These are phyloP conservation scores for Hyalella azteca DNA, from an alignment of 2,888 invertebrate genomes.

Conservation along the genomic window DNA sequence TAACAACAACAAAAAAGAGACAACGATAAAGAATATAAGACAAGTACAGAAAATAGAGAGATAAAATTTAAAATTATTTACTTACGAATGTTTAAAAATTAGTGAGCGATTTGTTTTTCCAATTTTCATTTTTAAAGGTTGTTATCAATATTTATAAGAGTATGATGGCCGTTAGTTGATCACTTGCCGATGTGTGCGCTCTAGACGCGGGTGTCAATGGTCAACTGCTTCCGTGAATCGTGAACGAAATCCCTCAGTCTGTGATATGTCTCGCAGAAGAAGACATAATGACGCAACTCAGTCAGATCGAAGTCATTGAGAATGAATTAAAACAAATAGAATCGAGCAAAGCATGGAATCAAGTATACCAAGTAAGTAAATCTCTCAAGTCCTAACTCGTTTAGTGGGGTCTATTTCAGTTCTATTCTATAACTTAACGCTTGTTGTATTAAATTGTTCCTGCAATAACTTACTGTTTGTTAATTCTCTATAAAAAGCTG, in stretches of 20 bases:
- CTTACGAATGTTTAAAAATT: not conserved
- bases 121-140: not conserved
- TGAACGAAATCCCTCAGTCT: not conserved
- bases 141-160: not conserved
- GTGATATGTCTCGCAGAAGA: conserved; percentile 34
- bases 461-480: not conserved
- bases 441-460: not conserved
- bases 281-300: conserved; percentile 48
- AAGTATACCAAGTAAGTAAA: conserved; percentile 54
- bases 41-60: not conserved
- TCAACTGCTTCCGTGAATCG: conserved; percentile 17
- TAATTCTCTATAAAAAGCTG: too few species aligned
- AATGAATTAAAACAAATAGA: conserved; percentile 55
- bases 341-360: conserved; percentile 49
- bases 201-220: conserved; percentile 14
- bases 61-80: not conserved
- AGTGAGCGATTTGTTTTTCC: not conserved
- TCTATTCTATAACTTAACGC: not conserved
- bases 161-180: not conserved
- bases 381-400: too few species aligned
- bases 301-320: conserved; percentile 49
- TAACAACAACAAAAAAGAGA: not conserved
- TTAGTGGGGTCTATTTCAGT: too few species aligned
- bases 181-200: conserved; percentile 28
- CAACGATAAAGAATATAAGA: not conserved